Conservation (phyloP, 2,888 invertebrate genomes). For the Drosophila tanythrix region DNA sequence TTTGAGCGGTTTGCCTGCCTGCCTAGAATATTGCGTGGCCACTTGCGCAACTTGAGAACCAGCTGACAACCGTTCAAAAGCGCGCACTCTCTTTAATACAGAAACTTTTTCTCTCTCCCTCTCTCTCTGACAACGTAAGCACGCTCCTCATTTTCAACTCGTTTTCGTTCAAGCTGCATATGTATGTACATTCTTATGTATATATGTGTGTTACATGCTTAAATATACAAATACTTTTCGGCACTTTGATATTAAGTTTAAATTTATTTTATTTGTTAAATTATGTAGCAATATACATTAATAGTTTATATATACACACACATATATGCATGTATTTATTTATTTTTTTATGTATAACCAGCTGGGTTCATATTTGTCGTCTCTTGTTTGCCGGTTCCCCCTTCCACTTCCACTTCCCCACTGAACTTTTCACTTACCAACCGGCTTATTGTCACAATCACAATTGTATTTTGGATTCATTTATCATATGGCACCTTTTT, state of each 20-base stretch:
- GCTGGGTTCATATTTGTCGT: slow-evolving; percentile 44
- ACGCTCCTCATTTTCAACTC: slow-evolving; percentile 43
- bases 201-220: slow-evolving; percentile 4
- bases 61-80: slow-evolving; percentile 54
- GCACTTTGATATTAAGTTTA: slow-evolving; percentile 17
- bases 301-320: background rate
- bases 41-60: slow-evolving; percentile 74
- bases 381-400: slow-evolving; percentile 48
- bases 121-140: slow-evolving; percentile 42
- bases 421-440: slow-evolving; percentile 47
- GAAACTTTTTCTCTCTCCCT: slow-evolving; percentile 25
- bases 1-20: slow-evolving; percentile 28
- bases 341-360: slow-evolving; percentile 19
- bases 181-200: slow-evolving; percentile 7
- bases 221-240: slow-evolving; percentile 10
- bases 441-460: slow-evolving; percentile 53
- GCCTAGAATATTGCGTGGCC: slow-evolving; percentile 53
- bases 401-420: background rate
- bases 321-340: slow-evolving; percentile 13
- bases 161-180: slow-evolving; percentile 26
- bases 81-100: slow-evolving; percentile 32
- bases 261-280: slow-evolving; percentile 22
- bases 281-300: slow-evolving; percentile 13
- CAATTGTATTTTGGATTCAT: slow-evolving; percentile 37
- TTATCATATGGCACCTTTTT: slow-evolving; percentile 53